These are phyloP conservation scores for Drepana falcataria DNA, from an alignment of 2,888 invertebrate species.

Conservation along the genomic window DNA sequence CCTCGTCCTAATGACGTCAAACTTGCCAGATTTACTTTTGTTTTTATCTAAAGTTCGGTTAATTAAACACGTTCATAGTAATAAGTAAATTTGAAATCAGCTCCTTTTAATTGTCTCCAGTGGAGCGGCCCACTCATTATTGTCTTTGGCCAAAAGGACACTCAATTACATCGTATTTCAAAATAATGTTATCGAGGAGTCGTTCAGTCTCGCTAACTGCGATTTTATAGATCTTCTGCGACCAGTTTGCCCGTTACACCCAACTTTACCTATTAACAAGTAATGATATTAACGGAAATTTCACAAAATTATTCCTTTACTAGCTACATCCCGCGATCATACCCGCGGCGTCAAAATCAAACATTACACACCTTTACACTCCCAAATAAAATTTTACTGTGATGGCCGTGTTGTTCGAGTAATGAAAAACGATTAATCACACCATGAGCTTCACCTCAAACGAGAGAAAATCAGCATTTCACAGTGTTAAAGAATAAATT, in stretches of 20 bases:
- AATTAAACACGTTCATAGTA: slow-evolving; percentile 7
- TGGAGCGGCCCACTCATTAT: slow-evolving; percentile 14
- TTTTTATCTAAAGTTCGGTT: slow-evolving; percentile 12
- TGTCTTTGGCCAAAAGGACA: slow-evolving; percentile 28
- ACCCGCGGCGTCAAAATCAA: too few relatives aligned
- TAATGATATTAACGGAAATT: slow-evolving; percentile 47
- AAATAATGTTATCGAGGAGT: slow-evolving; percentile 56
- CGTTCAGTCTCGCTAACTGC: slow-evolving; percentile 52
- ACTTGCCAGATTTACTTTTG: slow-evolving; percentile 8
- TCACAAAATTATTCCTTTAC: slow-evolving; percentile 35
- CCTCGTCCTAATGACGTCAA: not conserved
- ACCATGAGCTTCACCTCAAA: too few relatives aligned
- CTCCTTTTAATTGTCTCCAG: slow-evolving; percentile 1
- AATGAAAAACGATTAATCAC: too few relatives aligned
- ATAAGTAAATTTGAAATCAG: slow-evolving; percentile 29
- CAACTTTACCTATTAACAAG: slow-evolving; percentile 55
- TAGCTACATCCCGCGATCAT: too few relatives aligned
- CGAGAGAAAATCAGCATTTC: too few relatives aligned
- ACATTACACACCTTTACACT: too few relatives aligned
- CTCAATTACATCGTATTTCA: slow-evolving; percentile 53
- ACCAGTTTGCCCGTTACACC: slow-evolving; percentile 36
- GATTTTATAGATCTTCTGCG: slow-evolving; percentile 59
- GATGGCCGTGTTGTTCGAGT: too few relatives aligned
- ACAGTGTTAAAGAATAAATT: too few relatives aligned
- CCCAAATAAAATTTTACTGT: too few relatives aligned